Evolutionary conservation across 2,888 invertebrate genomes (phyloP), one percentile per base, ranked within the genome.

Genomic region (Dexiosoma caninum): DNA sequence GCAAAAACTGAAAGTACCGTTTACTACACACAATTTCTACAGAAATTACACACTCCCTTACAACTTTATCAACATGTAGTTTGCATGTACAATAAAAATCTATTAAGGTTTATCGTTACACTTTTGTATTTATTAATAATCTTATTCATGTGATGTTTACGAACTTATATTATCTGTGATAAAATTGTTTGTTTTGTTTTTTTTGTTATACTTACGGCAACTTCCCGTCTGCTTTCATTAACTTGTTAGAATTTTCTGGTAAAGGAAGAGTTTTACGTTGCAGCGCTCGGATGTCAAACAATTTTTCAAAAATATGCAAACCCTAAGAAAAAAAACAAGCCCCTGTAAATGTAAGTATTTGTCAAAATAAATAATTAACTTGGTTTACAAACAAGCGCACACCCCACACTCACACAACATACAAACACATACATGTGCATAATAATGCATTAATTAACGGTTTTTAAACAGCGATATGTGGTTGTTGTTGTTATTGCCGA

Each of bases 311-410:
- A 90, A 86, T 91, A 96, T 97, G 96, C 96, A 97, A 94, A 96
- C 96, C 89, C 93, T 97, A 91, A 93, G 97, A 91, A 96, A 96
- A 93, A 96, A 95, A 93, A 96, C 96, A 90, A 96, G 96, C 92
- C 96, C 96, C 90, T 94, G 95, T 92, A 96, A 97, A 94, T 96
- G 96, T 96, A 93, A 96, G 96, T 96, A 91, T 75, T n/a, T 37
- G 35, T 3, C 35, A 27, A 5, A 27, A 3, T 27, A 27, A 5
- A 27, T 27, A 27, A 5, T 27, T 27, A 6, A 27, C 27, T 5
- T 27, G 6, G 27, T 27, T 27, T 27, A 27, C n/a, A n/a, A n/a
- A n/a, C n/a, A n/a, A n/a, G n/a, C n/a, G n/a, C n/a, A n/a, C n/a
- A n/a, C n/a, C n/a, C n/a, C n/a, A n/a, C n/a, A n/a, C n/a, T n/a